These are phyloP conservation scores for Oscheius onirici DNA, from an alignment of 2,888 invertebrate genomes.

Conservation along the genomic window DNA sequence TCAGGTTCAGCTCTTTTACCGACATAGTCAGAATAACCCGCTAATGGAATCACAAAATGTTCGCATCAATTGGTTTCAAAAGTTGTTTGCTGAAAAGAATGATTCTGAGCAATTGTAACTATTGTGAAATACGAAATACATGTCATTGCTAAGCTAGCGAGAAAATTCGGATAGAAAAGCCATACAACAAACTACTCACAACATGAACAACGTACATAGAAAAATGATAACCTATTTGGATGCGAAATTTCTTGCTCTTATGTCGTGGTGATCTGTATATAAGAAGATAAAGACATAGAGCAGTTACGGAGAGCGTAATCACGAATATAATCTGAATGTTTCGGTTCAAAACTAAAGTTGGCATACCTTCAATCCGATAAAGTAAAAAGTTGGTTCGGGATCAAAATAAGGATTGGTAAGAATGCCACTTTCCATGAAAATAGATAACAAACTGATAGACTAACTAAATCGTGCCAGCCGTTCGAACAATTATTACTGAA, in stretches of 20 bases:
- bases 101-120: too few relatives aligned
- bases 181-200: too few relatives aligned
- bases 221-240: background rate
- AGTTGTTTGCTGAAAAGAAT: too few relatives aligned
- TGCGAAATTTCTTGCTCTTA: background rate
- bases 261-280: conserved; percentile 6
- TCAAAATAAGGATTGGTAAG: conserved; percentile 14
- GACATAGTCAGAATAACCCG: too few relatives aligned
- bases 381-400: background rate
- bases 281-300: background rate
- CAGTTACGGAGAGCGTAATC: background rate
- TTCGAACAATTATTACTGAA: background rate
- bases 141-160: too few relatives aligned
- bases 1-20: too few relatives aligned
- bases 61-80: too few relatives aligned
- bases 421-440: background rate
- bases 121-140: too few relatives aligned
- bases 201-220: conserved; percentile 6
- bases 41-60: too few relatives aligned
- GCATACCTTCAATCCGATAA: conserved; percentile 3
- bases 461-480: background rate
- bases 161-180: too few relatives aligned
- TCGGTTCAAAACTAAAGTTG: background rate
- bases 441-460: background rate
- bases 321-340: background rate